Conservation (phyloP, 1,140 invertebrate species). For the Brachionus plicatilis region DNA sequence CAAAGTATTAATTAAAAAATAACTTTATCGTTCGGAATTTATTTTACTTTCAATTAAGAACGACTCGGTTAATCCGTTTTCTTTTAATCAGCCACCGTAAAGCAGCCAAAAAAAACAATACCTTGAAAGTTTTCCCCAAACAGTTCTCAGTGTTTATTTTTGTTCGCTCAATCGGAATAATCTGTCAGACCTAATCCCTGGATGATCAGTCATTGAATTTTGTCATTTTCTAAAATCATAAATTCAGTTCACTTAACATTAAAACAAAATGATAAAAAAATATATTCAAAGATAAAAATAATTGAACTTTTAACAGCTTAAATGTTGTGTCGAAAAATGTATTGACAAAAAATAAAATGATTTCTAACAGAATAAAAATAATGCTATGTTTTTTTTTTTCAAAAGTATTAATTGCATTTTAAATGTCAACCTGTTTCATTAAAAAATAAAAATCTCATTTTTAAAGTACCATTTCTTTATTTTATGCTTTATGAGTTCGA, state of each 20-base stretch:
- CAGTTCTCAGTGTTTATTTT: neutral
- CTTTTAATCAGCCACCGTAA: conserved; percentile 29
- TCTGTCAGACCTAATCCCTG: neutral
- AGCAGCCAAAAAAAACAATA: neutral
- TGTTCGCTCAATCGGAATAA: neutral
- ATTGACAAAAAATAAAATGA: neutral
- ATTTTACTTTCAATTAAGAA: conserved; percentile 9
- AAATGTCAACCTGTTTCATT: conserved; percentile 39
- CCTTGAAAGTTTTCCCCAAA: neutral
- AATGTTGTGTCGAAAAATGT: neutral
- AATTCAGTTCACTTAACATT: conserved; percentile 1
- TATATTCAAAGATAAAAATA: neutral
- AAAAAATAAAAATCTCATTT: conserved; percentile 12
- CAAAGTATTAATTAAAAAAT: conserved; percentile 19
- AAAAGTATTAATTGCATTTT: conserved; percentile 32
- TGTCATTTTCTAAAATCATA: neutral
- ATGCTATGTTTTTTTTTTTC: neutral
- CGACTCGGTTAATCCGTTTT: neutral
- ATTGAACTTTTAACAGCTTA: neutral
- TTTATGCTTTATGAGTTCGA: conserved; percentile 35
- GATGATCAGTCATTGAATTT: neutral
- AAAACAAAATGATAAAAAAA: neutral
- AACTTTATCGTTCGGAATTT: conserved; percentile 33
- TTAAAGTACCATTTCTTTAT: conserved; percentile 20
- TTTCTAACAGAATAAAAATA: neutral